Conservation (phyloP, 2,797 vertebrate species). For the Astyanax mexicanus region DNA sequence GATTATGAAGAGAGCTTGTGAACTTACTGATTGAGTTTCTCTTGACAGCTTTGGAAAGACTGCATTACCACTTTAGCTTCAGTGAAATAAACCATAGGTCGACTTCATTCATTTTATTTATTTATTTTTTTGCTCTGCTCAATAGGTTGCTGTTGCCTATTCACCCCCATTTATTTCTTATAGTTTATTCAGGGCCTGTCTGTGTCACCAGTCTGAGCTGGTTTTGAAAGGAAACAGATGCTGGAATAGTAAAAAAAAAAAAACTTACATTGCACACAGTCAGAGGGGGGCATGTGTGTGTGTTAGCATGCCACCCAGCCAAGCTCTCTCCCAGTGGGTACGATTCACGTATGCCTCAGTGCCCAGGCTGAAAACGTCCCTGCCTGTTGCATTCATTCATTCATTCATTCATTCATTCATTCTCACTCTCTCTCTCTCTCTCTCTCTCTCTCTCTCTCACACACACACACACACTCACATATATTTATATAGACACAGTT, state of each 20-base stretch:
- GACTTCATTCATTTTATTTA: no score
- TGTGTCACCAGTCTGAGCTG: conserved; percentile 75
- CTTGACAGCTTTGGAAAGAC: no score
- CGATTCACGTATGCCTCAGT: conserved; percentile 73
- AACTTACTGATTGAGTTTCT: no score
- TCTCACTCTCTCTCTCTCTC: conserved; percentile 36
- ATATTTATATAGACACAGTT: conserved; percentile 11
- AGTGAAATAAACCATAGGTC: no score
- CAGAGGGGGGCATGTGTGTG: conserved; percentile 6
- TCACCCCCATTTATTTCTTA: no score
- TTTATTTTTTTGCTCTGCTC: no score
- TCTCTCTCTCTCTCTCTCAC: conserved; percentile 52
- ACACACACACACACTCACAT: conserved; percentile 32
- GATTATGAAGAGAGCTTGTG: no score
- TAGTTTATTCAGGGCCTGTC: conserved; percentile 65
- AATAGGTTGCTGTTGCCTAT: no score
- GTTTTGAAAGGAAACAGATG: conserved; percentile 84
- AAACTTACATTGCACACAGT: conserved; percentile 27
- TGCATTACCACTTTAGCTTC: no score
- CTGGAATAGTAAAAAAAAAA: conserved; percentile 66
- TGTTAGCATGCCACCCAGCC: conserved; percentile 16
- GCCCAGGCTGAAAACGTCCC: conserved; percentile 71
- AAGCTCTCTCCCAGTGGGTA: conserved; percentile 39
- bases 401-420: no score
- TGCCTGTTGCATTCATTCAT: conserved; percentile 76